phyloP scores from a whole-genome alignment of 1,140 invertebrate species.

The Anthonomus grandis region DNA sequence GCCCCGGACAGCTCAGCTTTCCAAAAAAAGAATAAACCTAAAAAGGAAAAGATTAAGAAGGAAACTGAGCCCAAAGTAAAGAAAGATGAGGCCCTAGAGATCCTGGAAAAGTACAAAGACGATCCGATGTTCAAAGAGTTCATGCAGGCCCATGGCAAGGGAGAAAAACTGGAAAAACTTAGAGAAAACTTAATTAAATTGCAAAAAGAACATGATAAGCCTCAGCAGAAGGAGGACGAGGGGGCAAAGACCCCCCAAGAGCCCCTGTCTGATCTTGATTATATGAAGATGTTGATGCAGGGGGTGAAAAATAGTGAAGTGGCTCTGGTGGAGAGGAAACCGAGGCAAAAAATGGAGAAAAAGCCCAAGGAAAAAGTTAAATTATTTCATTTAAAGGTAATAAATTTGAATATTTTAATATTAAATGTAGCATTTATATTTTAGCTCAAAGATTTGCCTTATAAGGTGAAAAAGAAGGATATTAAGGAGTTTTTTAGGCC shows the following conservation, averaged over 20 bases:
- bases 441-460: constrained; percentile 56
- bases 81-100: constrained; percentile 54
- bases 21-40: constrained; percentile 52
- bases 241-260: constrained; percentile 59
- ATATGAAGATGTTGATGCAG: constrained; percentile 52
- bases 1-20: constrained; percentile 65
- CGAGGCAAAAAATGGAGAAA: constrained; percentile 40
- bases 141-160: constrained; percentile 70
- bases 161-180: constrained; percentile 45
- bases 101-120: constrained; percentile 74
- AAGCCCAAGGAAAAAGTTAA: constrained; percentile 45
- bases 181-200: constrained; percentile 42
- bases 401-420: neutral
- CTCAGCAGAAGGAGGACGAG: neutral
- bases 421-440: neutral
- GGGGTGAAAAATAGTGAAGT: constrained; percentile 6
- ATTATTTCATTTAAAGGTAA: constrained; percentile 61
- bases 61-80: constrained; percentile 41
- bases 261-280: constrained; percentile 66
- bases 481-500: constrained; percentile 84
- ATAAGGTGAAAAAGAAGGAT: constrained; percentile 72
- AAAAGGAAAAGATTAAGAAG: constrained; percentile 31
- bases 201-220: constrained; percentile 31
- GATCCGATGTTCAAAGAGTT: constrained; percentile 89
- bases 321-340: constrained; percentile 38